Evolutionary conservation across 2,797 vertebrate species (phyloP), one percentile per base, ranked within the genome.

Genomic region (Muraenolepis orangiensis): DNA sequence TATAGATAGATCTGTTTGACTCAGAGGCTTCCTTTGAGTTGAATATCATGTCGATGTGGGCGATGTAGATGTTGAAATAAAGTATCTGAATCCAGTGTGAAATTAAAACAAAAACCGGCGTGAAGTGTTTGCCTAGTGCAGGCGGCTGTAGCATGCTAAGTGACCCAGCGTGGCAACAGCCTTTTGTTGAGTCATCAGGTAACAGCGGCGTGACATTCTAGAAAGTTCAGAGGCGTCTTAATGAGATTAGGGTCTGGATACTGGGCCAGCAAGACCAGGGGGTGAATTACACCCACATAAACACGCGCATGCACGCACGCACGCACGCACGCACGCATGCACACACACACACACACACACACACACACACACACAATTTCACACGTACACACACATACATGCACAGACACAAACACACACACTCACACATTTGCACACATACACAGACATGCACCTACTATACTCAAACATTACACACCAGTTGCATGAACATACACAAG

Each of bases 211-310:
- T 85, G 89, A 87, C 85, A 91, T 87, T 90, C 86, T 83, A 80
- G 82, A 87, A 86, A 87, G 86, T 87, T 88, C 87, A 87, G 81
- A 88, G 79, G 81, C 74, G 18, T 85, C 85, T 80, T 89, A 88
- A 91, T 88, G 83, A 89, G 82, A 89, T 82, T 83, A 85, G 85
- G 75, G 82, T 87, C 78, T 71, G 74, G 46, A 32, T 72, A 75
- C 42, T 2, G 69, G 74, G 76, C 78, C 75, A 74, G 70, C 2
- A 6, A 36, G 74, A 78, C 74, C 32, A n/a, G 20, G 12, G 71
- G 70, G 57, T 31, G 46, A 1, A 72, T 34, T 16, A 72, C 66
- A 67, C n/a, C 66, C 80, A 77, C 77, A 72, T 10, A 72, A 10
- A 2, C 7, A 36, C 51, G n/a, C n/a, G n/a, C n/a, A n/a, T n/a